Conservation (phyloP, 2,113 vertebrate species). For the Pleuronectes platessa region DNA sequence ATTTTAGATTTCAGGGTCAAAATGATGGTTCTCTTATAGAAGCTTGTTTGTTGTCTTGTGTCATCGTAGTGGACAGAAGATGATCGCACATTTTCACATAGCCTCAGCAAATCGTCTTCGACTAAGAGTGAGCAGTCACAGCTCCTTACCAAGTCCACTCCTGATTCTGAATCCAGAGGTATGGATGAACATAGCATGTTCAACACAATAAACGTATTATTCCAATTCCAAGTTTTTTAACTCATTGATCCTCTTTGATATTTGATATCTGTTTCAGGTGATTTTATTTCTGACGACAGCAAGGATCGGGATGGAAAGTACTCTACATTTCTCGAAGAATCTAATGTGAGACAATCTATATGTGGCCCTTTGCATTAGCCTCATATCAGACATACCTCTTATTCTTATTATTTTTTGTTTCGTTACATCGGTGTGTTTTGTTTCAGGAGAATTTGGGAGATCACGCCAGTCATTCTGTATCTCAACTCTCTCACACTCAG, state of each 20-base stretch:
- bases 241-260: not conserved
- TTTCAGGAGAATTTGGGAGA: constrained; percentile 54
- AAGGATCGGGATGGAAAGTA: constrained; percentile 48
- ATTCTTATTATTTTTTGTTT: not conserved
- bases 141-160: constrained; percentile 43
- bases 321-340: constrained; percentile 70
- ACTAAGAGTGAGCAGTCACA: constrained; percentile 64
- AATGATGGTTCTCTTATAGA: not conserved
- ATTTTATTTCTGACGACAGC: constrained; percentile 51
- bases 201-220: not conserved
- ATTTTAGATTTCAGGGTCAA: not conserved
- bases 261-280: constrained; percentile 56
- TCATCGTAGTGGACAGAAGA: constrained; percentile 74
- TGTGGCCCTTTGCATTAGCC: not conserved
- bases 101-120: constrained; percentile 58
- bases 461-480: constrained; percentile 18
- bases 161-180: constrained; percentile 77
- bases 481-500: constrained; percentile 19
- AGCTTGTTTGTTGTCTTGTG: constrained; percentile 24
- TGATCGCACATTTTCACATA: constrained; percentile 41
- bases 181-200: not conserved
- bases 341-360: constrained; percentile 60
- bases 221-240: not conserved
- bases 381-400: not conserved
- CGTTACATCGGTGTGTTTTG: not conserved